Conservation (phyloP, 2,888 invertebrate genomes). For the Pteria penguin region DNA sequence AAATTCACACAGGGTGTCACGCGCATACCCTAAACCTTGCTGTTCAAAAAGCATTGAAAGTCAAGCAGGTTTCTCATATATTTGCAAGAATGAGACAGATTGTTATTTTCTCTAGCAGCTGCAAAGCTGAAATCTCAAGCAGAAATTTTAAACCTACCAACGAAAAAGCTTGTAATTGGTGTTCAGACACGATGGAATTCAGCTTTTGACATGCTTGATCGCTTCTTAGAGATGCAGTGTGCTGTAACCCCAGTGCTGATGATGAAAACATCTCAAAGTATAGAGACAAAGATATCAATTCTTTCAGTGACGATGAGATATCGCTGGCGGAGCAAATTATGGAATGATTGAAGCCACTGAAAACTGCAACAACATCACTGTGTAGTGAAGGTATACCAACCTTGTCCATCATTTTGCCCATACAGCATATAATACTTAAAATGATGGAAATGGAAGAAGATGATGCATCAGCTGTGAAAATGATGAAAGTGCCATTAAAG, state of each 20-base stretch:
- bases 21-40: constrained; percentile 39
- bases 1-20: constrained; percentile 8
- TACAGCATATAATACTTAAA: background rate
- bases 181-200: constrained; percentile 34
- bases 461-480: background rate
- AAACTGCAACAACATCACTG: constrained; percentile 18
- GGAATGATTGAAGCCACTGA: constrained; percentile 11
- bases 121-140: constrained; percentile 23
- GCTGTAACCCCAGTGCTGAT: constrained; percentile 2
- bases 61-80: constrained; percentile 12
- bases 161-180: constrained; percentile 30
- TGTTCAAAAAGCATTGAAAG: constrained; percentile 23
- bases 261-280: background rate
- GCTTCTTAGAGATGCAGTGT: constrained; percentile 25
- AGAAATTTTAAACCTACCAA: constrained; percentile 15
- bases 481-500: background rate
- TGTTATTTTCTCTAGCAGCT: constrained; percentile 21
- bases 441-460: constrained; percentile 3
- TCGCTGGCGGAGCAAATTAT: background rate
- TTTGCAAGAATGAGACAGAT: constrained; percentile 19
- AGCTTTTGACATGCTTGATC: constrained; percentile 26
- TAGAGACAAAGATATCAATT: constrained; percentile 19
- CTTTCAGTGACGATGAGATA: constrained; percentile 12
- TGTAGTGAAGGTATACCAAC: constrained; percentile 26
- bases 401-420: constrained; percentile 23